These are phyloP conservation scores for Thunnus maccoyii DNA, from an alignment of 2,113 vertebrate genomes.

Conservation along the genomic window DNA sequence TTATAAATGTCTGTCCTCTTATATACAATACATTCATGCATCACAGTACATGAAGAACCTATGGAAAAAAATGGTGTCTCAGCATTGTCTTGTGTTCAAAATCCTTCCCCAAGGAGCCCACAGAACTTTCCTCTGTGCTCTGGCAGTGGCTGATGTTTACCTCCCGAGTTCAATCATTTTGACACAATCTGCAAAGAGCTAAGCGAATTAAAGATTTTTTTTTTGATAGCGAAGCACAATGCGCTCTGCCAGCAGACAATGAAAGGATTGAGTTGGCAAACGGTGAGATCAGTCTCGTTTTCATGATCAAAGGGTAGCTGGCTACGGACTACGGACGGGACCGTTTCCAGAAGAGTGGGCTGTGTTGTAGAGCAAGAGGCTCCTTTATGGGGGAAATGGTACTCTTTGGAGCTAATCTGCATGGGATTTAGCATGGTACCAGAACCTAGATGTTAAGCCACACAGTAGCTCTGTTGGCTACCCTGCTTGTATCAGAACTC, in stretches of 20 bases:
- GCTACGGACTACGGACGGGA: slow-evolving; percentile 33
- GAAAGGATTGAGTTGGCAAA: slow-evolving; percentile 68
- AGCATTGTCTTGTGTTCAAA: slow-evolving; percentile 7
- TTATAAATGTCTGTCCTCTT: slow-evolving; percentile 33
- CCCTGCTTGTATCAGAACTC: slow-evolving; percentile 28
- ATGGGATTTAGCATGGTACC: slow-evolving; percentile 50
- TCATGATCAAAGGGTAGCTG: slow-evolving; percentile 66
- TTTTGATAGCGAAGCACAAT: slow-evolving; percentile 63
- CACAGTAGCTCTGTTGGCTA: slow-evolving; percentile 27
- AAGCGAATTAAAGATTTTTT: slow-evolving; percentile 67
- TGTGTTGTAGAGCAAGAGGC: slow-evolving; percentile 58
- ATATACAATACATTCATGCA: slow-evolving; percentile 9
- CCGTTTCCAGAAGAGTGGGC: slow-evolving; percentile 59
- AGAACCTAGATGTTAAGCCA: slow-evolving; percentile 52
- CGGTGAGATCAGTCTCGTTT: slow-evolving; percentile 64
- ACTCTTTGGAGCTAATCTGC: slow-evolving; percentile 54
- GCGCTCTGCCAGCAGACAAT: slow-evolving; percentile 67
- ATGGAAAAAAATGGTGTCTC: not conserved
- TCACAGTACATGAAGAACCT: not conserved
- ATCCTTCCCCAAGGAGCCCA: not conserved
- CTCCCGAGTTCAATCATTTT: slow-evolving; percentile 65
- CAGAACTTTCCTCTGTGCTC: slow-evolving; percentile 29
- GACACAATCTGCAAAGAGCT: slow-evolving; percentile 71
- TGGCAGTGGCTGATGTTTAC: slow-evolving; percentile 41
- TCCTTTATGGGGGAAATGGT: slow-evolving; percentile 51